Evolutionary conservation across 1,140 invertebrate genomes (phyloP).

Genomic region (Nomia melanderi): DNA sequence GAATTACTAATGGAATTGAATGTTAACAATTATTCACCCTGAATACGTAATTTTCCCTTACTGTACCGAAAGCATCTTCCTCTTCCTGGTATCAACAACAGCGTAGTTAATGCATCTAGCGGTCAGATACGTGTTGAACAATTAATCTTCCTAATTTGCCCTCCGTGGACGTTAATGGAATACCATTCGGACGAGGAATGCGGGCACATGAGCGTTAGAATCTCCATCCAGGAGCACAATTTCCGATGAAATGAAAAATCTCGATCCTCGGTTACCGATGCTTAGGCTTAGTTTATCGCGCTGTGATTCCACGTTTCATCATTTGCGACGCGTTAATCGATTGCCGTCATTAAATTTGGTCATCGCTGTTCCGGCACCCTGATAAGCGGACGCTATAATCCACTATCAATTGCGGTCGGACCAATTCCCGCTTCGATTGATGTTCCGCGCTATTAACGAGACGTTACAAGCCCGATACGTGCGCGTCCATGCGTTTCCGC

Average conservation of each 20-base stretch:
- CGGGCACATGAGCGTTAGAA: not conserved
- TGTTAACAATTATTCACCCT: no score
- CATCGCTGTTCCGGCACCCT: not conserved
- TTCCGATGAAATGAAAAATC: not conserved
- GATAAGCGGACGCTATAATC: conserved; percentile 12
- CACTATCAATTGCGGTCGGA: conserved; percentile 10
- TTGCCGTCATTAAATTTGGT: not conserved
- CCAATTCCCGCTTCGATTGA: conserved; percentile 23
- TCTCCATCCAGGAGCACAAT: not conserved
- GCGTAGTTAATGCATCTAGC: not conserved
- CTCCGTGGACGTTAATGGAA: conserved; percentile 2
- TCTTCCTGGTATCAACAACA: no score
- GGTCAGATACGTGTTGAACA: conserved; percentile 8
- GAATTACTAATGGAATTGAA: no score
- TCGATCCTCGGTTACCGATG: not conserved
- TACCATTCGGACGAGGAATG: not conserved
- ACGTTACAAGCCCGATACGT: not conserved
- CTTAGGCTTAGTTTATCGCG: not conserved
- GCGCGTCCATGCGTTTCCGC: not conserved
- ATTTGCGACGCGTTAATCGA: not conserved
- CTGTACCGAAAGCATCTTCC: not conserved
- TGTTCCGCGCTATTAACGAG: conserved; percentile 5
- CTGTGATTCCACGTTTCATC: not conserved
- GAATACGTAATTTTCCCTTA: not conserved
- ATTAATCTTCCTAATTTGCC: conserved; percentile 14